Evolutionary conservation across 2,797 vertebrate species (phyloP).

Genomic region (Muscicapa striata): DNA sequence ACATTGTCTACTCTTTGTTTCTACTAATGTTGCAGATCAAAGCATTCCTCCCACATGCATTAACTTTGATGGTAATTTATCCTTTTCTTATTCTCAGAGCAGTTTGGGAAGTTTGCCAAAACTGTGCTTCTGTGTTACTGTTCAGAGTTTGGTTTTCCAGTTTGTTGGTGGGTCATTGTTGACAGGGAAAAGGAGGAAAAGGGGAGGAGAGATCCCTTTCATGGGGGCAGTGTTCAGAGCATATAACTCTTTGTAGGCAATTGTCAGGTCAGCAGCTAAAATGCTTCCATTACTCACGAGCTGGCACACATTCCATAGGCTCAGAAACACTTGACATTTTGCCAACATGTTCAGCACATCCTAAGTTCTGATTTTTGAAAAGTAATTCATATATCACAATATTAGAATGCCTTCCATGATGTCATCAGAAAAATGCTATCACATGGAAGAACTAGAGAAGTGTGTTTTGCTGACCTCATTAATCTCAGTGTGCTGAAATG

Average conservation of each 20-base stretch:
- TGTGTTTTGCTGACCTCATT: conserved; percentile 64
- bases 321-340: conserved; percentile 66
- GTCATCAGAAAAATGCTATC: conserved; percentile 67
- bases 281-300: conserved; percentile 48
- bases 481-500: conserved; percentile 67
- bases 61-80: neutral
- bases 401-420: conserved; percentile 67
- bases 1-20: neutral
- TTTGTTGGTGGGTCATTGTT: neutral
- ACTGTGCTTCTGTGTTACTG: neutral
- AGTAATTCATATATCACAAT: conserved; percentile 73
- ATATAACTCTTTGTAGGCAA: conserved; percentile 31
- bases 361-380: conserved; percentile 54
- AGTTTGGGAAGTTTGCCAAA: conserved; percentile 5
- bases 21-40: neutral
- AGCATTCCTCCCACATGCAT: neutral
- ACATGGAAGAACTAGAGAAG: conserved; percentile 33
- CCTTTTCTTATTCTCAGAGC: neutral
- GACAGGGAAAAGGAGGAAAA: neutral
- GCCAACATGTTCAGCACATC: conserved; percentile 53
- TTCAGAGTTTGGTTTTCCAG: neutral
- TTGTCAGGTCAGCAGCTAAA: conserved; percentile 65
- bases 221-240: conserved; percentile 11
- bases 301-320: conserved; percentile 49
- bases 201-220: conserved; percentile 6